Base-by-base conservation (phyloP, 2,888 invertebrate species). In the Leptopterna dolabrata region DNA sequence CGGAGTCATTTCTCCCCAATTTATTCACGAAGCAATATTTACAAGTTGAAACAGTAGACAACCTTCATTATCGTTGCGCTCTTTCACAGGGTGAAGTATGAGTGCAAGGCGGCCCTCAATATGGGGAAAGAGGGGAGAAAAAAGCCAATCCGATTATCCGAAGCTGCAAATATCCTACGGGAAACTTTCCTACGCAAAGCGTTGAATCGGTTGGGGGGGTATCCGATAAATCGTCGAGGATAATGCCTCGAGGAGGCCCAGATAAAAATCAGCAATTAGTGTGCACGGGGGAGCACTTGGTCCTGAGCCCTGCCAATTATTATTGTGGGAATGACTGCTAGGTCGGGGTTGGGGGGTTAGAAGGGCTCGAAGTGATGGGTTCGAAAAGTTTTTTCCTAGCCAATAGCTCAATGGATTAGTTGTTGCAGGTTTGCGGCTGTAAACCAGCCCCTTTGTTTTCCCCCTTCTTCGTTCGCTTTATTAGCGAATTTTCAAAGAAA, bases 241-340 rank as follows among this genome's bases (percentile, higher is more conserved):
- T 78, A 78, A 78, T 78, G 78, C 78, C 78, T 41, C 78, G 78
- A 78, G 78, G 78, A 78, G 78, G 2, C 45, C 14, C 14, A 78
- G 78, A 78, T 78, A 78, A 78, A 78, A 78, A 78, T 78, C 78
- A 78, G 78, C 78, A 78, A 78, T 78, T 78, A 78, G 78, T 78
- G 78, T 43, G 78, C 78, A 78, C 78, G 47, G 78, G 78, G 78
- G 78, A 78, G 78, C 78, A 78, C 78, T 78, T 78, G 45, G 47
- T 27, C 45, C 13, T 9, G 78, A 45, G 41, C 78, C 27, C 78
- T 41, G 45, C 78, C 78, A 78, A 78, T 78, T 78, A 78, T 78
- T 78, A 45, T 27, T 45, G 47, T 27, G 78, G 11, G 19, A 45
- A 9, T 19, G 16, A 43, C 43, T 19, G 76, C 19, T 2, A 2